Evolutionary conservation across 2,797 vertebrate species (phyloP), one percentile per base, ranked within the genome.

Genomic region (Hoplostethus atlanticus): DNA sequence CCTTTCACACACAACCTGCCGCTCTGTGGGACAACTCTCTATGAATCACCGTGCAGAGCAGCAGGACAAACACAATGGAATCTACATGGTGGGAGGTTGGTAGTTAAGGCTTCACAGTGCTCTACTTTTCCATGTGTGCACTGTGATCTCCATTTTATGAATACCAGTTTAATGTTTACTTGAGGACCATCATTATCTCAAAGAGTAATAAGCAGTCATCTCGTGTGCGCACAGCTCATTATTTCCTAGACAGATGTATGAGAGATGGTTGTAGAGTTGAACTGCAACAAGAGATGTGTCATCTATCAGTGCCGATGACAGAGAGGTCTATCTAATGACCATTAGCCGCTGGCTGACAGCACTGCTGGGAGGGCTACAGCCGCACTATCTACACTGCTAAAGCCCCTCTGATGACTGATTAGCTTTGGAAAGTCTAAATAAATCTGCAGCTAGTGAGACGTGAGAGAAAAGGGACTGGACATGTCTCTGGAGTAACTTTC

Each of bases 261-360:
- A 92, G 87, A 90, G 81, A 91, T 88, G 81, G 83, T 77, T 77
- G 79, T 80, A 80, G 89, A 89, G 87, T 80, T 84, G 89, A 91
- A 87, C 78, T 88, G 88, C 89, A 90, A 88, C 89, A 89, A 77
- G 87, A 93, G 87, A 93, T 83, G 89, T 79, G 88, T 89, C 91
- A 93, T 93, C 91, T 80, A 92, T 93, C 92, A 93, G 88, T 38
- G 79, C 79, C 76, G 84, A 89, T 91, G 92, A 94, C 91, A 92
- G 86, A 90, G 87, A 91, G 91, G 88, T 92, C 91, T 76, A 93
- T 94, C 89, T 93, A 93, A 94, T 92, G 93, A 92, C 92, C 92
- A 93, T 94, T 94, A 92, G 91, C 87, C 61, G 84, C 80, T 79
- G 86, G 87, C 84, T 93, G 93, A 93, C 93, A 92, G 91, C 90